A percentile compares a stretch with the other conserved stretches of the same genome.
Conservation (phyloP, 1,140 invertebrate species). For the Amyelois transitella region DNA sequence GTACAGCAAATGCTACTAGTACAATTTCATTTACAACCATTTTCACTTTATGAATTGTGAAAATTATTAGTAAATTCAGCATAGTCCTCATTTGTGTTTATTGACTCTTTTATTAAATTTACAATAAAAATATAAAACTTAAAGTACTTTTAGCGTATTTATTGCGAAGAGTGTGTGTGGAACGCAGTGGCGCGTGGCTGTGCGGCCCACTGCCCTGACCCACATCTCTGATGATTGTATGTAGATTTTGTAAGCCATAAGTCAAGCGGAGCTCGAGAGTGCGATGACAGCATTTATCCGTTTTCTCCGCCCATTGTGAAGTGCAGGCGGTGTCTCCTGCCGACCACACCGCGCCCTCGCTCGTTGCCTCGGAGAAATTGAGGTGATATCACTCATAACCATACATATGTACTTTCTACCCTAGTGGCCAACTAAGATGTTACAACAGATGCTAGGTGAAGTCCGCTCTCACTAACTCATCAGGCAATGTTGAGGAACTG, state of each 20-base stretch:
- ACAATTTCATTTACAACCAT: neutral
- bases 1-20: neutral
- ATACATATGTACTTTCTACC: constrained; percentile 39
- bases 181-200: constrained; percentile 36
- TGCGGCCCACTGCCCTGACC: constrained; percentile 65
- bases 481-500: neutral
- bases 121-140: neutral
- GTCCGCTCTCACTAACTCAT: neutral
- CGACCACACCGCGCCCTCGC: constrained; percentile 23
- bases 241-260: constrained; percentile 69
- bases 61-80: neutral
- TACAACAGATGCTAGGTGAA: constrained; percentile 6
- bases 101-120: neutral
- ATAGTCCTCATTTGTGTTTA: too few species aligned
- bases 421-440: constrained; percentile 50
- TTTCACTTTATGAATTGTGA: too few species aligned
- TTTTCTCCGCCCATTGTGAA: constrained; percentile 52
- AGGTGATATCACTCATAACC: constrained; percentile 49
- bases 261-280: constrained; percentile 40
- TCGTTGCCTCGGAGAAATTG: constrained; percentile 47
- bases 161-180: constrained; percentile 2
- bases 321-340: constrained; percentile 16
- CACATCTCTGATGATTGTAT: constrained; percentile 65
- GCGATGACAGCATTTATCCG: constrained; percentile 57
- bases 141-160: neutral